Evolutionary conservation across 2,113 vertebrate genomes (phyloP).

Genomic region (Gasterosteus nipponicus): DNA sequence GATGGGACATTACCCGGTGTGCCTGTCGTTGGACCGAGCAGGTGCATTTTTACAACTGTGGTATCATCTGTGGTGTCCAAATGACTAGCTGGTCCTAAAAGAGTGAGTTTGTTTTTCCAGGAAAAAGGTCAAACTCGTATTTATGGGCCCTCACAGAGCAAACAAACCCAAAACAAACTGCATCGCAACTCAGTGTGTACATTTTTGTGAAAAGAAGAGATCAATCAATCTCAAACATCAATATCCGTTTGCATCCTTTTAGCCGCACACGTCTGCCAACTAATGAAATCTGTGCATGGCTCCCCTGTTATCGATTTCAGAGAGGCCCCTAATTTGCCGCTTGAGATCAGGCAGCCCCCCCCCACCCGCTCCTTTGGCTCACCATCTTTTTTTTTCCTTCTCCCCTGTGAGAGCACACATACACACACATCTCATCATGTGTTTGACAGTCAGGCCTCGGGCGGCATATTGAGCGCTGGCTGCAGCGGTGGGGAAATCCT

Average conservation of each 20-base stretch:
- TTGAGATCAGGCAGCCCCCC: slow-evolving; percentile 78
- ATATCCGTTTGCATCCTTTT: slow-evolving; percentile 89
- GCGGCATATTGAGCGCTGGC: slow-evolving; percentile 71
- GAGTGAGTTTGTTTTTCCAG: slow-evolving; percentile 42
- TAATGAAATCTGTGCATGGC: slow-evolving; percentile 85
- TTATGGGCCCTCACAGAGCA: slow-evolving; percentile 58
- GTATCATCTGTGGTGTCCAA: slow-evolving; percentile 36
- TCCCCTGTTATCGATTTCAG: slow-evolving; percentile 82
- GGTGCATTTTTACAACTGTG: slow-evolving; percentile 50
- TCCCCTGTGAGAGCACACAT: slow-evolving; percentile 14
- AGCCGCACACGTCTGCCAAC: slow-evolving; percentile 80
- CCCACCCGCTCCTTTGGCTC: slow-evolving; percentile 22
- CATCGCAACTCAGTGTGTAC: slow-evolving; percentile 75
- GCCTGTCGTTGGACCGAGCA: slow-evolving; percentile 53
- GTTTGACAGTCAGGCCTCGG: slow-evolving; percentile 68
- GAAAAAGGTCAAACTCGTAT: slow-evolving; percentile 67
- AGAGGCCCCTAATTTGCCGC: slow-evolving; percentile 83
- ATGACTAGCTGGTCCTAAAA: slow-evolving; percentile 56
- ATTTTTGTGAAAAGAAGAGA: slow-evolving; percentile 85
- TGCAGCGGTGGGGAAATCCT: slow-evolving; percentile 69
- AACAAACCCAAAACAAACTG: slow-evolving; percentile 78
- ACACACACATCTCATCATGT: slow-evolving; percentile 45
- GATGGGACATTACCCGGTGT: background rate
- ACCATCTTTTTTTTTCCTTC: slow-evolving; percentile 35
- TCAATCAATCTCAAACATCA: slow-evolving; percentile 88